Evolutionary conservation across 2,888 invertebrate genomes (phyloP).

Genomic region (Trichopria drosophilae): DNA sequence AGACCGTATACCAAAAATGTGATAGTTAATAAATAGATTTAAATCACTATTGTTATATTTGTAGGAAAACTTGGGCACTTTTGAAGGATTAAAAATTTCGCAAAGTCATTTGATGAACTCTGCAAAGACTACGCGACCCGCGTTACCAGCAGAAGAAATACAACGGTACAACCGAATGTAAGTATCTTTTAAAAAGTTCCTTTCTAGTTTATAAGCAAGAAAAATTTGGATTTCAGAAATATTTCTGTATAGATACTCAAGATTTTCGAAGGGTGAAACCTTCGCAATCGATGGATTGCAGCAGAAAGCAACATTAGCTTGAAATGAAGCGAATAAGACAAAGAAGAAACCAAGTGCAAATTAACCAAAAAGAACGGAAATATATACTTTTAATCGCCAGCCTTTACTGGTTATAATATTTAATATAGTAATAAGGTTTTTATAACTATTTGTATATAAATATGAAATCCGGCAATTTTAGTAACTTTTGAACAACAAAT

Average conservation of each 20-base stretch:
- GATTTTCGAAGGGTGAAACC: constrained; percentile 64
- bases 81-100: constrained; percentile 51
- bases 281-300: constrained; percentile 60
- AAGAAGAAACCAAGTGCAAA: too few species aligned
- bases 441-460: constrained; percentile 1
- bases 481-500: too few species aligned
- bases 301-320: constrained; percentile 64
- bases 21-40: too few species aligned
- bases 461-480: too few species aligned
- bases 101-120: constrained; percentile 69
- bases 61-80: constrained; percentile 6
- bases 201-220: constrained; percentile 1
- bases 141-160: constrained; percentile 71
- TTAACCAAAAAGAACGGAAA: too few species aligned
- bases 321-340: too few species aligned
- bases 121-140: constrained; percentile 72
- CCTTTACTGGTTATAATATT: too few species aligned
- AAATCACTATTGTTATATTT: too few species aligned
- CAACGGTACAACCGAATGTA: constrained; percentile 75
- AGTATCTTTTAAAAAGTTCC: constrained; percentile 52
- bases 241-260: constrained; percentile 67
- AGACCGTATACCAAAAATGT: too few species aligned
- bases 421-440: too few species aligned
- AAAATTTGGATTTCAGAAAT: too few species aligned
- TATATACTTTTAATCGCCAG: too few species aligned